Evolutionary conservation across 1,140 invertebrate species (phyloP).

Genomic region (Drosophila grimshawi): DNA sequence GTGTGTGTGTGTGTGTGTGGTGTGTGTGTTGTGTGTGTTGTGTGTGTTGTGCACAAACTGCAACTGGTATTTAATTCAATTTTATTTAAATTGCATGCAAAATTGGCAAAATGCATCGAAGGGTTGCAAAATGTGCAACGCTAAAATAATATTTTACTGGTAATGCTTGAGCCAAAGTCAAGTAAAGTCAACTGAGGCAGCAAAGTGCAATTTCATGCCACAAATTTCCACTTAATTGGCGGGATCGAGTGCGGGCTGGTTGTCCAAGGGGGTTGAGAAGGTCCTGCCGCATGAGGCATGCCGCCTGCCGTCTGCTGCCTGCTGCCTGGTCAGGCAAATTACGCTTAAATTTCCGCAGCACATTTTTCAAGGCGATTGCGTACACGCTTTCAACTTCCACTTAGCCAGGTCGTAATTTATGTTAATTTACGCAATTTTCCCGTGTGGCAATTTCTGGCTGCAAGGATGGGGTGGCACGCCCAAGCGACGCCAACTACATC

Average conservation of each 20-base stretch:
- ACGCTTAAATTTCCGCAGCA: slow-evolving; percentile 79
- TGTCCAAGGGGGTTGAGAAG: not conserved
- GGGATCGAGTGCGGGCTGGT: slow-evolving; percentile 62
- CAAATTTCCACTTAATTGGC: slow-evolving; percentile 82
- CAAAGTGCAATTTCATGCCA: slow-evolving; percentile 75
- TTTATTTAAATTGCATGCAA: slow-evolving; percentile 77
- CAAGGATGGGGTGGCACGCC: slow-evolving; percentile 46
- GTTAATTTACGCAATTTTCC: slow-evolving; percentile 77
- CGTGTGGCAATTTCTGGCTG: slow-evolving; percentile 36
- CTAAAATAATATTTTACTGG: slow-evolving; percentile 71
- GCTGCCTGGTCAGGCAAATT: slow-evolving; percentile 63
- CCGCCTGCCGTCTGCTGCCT: not conserved
- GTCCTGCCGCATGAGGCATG: not conserved
- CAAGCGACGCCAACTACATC: slow-evolving; percentile 1
- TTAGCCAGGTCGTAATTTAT: slow-evolving; percentile 72
- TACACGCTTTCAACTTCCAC: slow-evolving; percentile 72
- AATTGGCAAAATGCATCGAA: slow-evolving; percentile 54
- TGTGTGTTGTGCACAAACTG: slow-evolving; percentile 13
- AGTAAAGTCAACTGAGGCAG: slow-evolving; percentile 3
- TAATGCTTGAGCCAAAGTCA: slow-evolving; percentile 51
- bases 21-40: not conserved
- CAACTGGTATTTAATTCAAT: slow-evolving; percentile 69
- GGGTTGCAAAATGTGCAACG: slow-evolving; percentile 3
- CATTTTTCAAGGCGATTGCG: slow-evolving; percentile 81
- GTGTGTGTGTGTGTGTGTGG: not conserved